These are phyloP conservation scores for Oxyteleia sp. DNA, from an alignment of 2,888 invertebrate species.

Conservation along the genomic window DNA sequence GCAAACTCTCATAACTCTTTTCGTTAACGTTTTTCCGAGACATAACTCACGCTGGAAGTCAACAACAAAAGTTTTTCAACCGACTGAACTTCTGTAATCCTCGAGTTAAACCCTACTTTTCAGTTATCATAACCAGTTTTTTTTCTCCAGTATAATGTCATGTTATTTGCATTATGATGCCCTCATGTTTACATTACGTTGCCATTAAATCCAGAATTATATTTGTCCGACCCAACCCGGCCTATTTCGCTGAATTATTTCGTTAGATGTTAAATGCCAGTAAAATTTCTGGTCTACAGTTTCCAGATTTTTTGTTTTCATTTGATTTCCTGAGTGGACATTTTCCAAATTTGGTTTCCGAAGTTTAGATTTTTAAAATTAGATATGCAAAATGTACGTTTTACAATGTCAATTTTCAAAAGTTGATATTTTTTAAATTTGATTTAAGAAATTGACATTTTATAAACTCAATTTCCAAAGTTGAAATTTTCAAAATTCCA, in stretches of 20 bases:
- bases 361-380: no score
- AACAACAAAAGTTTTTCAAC: constrained; percentile 69
- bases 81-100: constrained; percentile 65
- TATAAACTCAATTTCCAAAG: no score
- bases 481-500: no score
- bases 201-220: constrained; percentile 39
- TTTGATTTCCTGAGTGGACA: no score
- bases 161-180: constrained; percentile 57
- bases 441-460: no score
- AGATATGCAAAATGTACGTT: no score
- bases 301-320: no score
- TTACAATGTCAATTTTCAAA: no score
- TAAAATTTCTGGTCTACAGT: no score
- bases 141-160: constrained; percentile 47
- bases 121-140: constrained; percentile 69
- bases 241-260: constrained; percentile 7
- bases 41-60: constrained; percentile 61
- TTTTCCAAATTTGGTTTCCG: no score
- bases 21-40: constrained; percentile 57
- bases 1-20: constrained; percentile 20
- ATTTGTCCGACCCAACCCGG: neutral
- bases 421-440: no score
- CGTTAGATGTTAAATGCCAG: no score
- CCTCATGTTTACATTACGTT: constrained; percentile 61
- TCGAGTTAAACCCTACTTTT: constrained; percentile 62